Conservation (phyloP, 2,113 vertebrate species). For the Bufo gargarizans region DNA sequence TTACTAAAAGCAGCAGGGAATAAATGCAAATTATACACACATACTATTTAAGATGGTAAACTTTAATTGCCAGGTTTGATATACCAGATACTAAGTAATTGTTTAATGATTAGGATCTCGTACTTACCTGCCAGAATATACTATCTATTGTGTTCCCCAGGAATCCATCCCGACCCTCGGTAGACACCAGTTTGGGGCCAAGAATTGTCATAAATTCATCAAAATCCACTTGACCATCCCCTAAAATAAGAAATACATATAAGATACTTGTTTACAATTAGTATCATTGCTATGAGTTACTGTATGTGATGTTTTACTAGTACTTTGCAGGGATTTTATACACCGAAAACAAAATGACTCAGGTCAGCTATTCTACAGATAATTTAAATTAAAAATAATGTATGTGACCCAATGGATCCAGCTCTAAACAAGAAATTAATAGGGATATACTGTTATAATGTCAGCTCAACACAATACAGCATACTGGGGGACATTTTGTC, state of each 20-base stretch:
- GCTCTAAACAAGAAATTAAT: too few relatives aligned
- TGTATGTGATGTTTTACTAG: too few relatives aligned
- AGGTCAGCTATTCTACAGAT: too few relatives aligned
- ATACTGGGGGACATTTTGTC: too few relatives aligned
- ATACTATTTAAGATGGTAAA: neutral
- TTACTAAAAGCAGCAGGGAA: neutral
- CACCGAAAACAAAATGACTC: too few relatives aligned
- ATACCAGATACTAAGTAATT: too few relatives aligned
- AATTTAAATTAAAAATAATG: too few relatives aligned
- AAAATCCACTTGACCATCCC: constrained; percentile 96
- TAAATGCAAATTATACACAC: neutral
- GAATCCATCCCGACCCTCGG: constrained; percentile 92
- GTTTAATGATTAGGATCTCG: neutral
- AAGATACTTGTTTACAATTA: neutral
- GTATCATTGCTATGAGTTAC: too few relatives aligned
- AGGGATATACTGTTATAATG: too few relatives aligned
- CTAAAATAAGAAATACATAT: constrained; percentile 71
- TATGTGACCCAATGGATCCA: too few relatives aligned
- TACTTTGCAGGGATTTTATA: too few relatives aligned
- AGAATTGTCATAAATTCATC: constrained; percentile 99
- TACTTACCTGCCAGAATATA: constrained; percentile 97
- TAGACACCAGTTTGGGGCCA: constrained; percentile 92
- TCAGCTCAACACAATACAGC: too few relatives aligned
- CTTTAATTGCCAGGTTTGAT: neutral
- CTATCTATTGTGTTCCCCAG: constrained; percentile 95